phyloP scores from a whole-genome alignment of 2,888 invertebrate species.

The Oegoconia quadripuncta region DNA sequence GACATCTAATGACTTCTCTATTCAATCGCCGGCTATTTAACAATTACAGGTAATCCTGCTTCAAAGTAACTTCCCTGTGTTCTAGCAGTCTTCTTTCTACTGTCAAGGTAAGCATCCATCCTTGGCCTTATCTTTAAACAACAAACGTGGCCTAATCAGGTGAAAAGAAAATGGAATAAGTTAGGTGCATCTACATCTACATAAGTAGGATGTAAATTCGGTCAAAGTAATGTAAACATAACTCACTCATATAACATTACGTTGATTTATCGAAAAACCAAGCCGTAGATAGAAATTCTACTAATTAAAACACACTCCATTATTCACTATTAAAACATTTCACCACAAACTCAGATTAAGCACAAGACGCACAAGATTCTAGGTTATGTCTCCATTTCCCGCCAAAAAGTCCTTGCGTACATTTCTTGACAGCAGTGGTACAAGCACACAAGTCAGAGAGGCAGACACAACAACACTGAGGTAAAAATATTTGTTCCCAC shows the following conservation, averaged over 20 bases:
- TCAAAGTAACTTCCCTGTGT: too few species aligned
- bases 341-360: constrained; percentile 17
- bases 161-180: too few species aligned
- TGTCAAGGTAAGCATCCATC: too few species aligned
- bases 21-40: too few species aligned
- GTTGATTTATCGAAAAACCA: constrained; percentile 47
- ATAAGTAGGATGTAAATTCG: background rate
- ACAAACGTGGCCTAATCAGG: too few species aligned
- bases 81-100: too few species aligned
- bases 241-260: constrained; percentile 71
- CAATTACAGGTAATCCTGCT: too few species aligned
- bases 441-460: constrained; percentile 46
- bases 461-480: constrained; percentile 47
- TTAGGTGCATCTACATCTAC: too few species aligned
- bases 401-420: constrained; percentile 52
- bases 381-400: constrained; percentile 38
- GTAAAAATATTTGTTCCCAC: constrained; percentile 47
- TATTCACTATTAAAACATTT: constrained; percentile 33
- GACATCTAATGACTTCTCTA: too few species aligned
- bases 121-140: too few species aligned
- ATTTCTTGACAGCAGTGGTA: too few species aligned
- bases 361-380: constrained; percentile 17
- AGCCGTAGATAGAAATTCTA: constrained; percentile 27
- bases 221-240: constrained; percentile 10
- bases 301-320: constrained; percentile 48